A percentile compares a stretch with the other conserved stretches of the same genome.
phyloP scores from a whole-genome alignment of 1,140 invertebrate genomes.

The Mycetomoellerius zeteki region DNA sequence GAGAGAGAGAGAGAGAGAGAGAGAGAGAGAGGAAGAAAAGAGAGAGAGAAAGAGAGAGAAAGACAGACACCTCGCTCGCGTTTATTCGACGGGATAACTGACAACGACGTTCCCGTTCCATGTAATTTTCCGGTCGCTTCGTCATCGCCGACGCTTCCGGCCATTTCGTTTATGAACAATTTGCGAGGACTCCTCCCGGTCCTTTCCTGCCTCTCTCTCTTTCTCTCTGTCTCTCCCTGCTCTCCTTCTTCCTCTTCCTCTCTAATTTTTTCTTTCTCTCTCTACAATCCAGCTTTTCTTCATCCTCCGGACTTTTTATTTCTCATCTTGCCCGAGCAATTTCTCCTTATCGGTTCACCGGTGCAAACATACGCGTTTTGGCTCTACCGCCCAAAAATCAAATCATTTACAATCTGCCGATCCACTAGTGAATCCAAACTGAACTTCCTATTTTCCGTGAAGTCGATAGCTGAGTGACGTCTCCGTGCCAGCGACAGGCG shows the following conservation, averaged over 20 bases:
- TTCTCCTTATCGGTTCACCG: not conserved
- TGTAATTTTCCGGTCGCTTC: constrained; percentile 61
- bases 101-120: constrained; percentile 57
- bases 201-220: not conserved
- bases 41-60: constrained; percentile 9
- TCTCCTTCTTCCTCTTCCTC: not conserved
- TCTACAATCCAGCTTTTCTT: constrained; percentile 10
- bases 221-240: constrained; percentile 29
- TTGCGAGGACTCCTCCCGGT: constrained; percentile 9
- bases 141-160: constrained; percentile 32
- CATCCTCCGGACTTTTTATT: not conserved
- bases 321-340: constrained; percentile 3
- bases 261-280: not conserved
- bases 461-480: constrained; percentile 86
- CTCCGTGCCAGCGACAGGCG: constrained; percentile 86
- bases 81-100: constrained; percentile 31
- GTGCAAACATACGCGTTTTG: constrained; percentile 2
- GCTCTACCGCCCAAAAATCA: constrained; percentile 37
- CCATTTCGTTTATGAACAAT: constrained; percentile 63
- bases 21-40: not conserved
- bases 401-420: constrained; percentile 69
- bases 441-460: constrained; percentile 77
- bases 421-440: constrained; percentile 51
- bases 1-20: not conserved
- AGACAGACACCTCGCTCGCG: constrained; percentile 22